Conservation (phyloP, 92 coral and sea anemone genomes). For the Phenganax subtilis region DNA sequence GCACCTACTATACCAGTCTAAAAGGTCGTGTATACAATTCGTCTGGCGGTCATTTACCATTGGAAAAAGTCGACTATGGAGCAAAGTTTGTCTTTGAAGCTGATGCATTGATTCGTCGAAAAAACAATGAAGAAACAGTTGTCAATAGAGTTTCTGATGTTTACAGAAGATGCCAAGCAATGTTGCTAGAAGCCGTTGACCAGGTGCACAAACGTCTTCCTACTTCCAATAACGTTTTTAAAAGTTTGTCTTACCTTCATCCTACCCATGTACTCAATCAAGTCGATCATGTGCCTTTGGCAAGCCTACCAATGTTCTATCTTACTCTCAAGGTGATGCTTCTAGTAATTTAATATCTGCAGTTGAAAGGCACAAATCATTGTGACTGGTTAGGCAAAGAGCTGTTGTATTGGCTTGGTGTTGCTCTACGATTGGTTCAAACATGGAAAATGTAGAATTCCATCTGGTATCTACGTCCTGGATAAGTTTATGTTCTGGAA, state of each 20-base stretch:
- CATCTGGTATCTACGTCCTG: too few species aligned
- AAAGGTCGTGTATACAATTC: slow-evolving; percentile 15
- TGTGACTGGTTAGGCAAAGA: too few species aligned
- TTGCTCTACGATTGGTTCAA: too few species aligned
- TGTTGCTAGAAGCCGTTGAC: not conserved
- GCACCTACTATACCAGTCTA: slow-evolving; percentile 5
- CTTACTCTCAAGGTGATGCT: not conserved
- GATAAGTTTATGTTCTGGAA: too few species aligned
- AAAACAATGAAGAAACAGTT: not conserved
- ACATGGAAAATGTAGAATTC: too few species aligned
- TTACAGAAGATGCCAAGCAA: slow-evolving; percentile 1
- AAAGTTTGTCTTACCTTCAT: not conserved
- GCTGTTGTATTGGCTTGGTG: too few species aligned
- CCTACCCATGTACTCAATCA: not conserved
- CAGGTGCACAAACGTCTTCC: slow-evolving; percentile 12
- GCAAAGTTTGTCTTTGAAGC: slow-evolving; percentile 19
- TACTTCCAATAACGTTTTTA: not conserved
- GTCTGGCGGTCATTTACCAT: not conserved
- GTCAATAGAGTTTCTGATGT: slow-evolving; percentile 1
- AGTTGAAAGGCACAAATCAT: too few species aligned
- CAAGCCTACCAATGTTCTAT: not conserved
- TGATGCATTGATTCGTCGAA: not conserved
- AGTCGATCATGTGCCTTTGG: not conserved
- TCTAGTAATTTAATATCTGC: too few species aligned
- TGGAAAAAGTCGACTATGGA: not conserved